These are phyloP conservation scores for Tenthredo mesomela DNA, from an alignment of 2,888 invertebrate species.

Conservation along the genomic window DNA sequence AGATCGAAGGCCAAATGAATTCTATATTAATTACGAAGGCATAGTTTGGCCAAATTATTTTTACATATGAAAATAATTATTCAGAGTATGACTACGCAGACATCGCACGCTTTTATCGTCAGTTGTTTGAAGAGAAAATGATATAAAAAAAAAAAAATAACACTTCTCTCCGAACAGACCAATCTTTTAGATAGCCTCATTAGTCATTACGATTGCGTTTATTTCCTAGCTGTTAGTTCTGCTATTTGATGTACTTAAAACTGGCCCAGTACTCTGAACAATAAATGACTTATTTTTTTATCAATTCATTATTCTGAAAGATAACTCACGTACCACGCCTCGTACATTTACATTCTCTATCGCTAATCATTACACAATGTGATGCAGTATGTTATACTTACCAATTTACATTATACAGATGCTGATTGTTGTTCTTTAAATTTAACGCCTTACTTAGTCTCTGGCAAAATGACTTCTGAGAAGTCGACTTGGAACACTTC, in stretches of 20 bases:
- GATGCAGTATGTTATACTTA: neutral
- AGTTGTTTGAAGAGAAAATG: neutral
- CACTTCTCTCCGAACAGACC: neutral
- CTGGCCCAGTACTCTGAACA: neutral
- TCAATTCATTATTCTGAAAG: neutral
- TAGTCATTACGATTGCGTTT: neutral
- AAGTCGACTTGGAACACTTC: neutral
- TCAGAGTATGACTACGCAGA: neutral
- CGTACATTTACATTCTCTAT: neutral
- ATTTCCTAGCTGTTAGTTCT: neutral
- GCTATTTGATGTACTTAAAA: neutral
- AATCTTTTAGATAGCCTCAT: constrained; percentile 33
- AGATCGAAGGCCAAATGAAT: neutral
- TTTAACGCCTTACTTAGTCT: neutral
- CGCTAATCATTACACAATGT: constrained; percentile 8
- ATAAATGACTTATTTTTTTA: constrained; percentile 27
- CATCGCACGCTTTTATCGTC: neutral
- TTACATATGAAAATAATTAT: neutral
- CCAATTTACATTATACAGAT: constrained; percentile 3
- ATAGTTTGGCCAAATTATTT: neutral
- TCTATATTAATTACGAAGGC: neutral
- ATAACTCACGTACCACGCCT: neutral
- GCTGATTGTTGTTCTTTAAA: neutral
- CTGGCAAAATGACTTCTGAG: neutral
- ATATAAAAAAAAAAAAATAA: constrained; percentile 9